Percentiles rank a stretch among this genome's conserved stretches.
phyloP scores from a whole-genome alignment of 2,113 vertebrate species.

The Picathartes gymnocephalus region DNA sequence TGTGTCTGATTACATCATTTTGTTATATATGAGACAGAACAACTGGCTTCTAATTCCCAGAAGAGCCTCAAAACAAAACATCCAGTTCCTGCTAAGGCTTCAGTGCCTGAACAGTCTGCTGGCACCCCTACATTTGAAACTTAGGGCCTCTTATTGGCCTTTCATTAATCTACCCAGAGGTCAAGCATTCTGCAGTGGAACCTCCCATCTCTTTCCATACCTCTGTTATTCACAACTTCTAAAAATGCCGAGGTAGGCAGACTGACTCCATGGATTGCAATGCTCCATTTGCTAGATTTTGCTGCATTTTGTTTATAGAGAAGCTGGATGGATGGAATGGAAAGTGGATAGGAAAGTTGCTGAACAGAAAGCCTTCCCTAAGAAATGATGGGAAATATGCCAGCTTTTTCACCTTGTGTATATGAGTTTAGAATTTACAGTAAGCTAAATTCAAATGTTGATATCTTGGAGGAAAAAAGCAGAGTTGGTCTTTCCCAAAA shows the following conservation, averaged over 20 bases:
- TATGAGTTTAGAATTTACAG: background rate
- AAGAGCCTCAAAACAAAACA: conserved; percentile 12
- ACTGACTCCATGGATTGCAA: background rate
- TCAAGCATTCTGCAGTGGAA: background rate
- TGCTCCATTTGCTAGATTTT: background rate
- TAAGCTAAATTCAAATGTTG: background rate
- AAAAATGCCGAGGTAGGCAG: background rate
- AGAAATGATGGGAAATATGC: background rate
- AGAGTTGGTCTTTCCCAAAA: background rate
- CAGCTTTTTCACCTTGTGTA: background rate
- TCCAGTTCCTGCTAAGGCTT: conserved; percentile 2
- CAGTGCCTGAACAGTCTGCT: background rate
- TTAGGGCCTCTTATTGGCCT: background rate
- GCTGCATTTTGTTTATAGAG: background rate
- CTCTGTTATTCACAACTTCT: background rate
- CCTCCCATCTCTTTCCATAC: background rate
- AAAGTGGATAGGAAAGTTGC: background rate
- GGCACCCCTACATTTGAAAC: background rate
- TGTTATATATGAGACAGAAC: conserved; percentile 23
- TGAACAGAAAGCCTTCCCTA: background rate
- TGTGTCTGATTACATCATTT: background rate
- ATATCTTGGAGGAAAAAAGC: background rate
- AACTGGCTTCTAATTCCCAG: conserved; percentile 4
- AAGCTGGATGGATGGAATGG: background rate
- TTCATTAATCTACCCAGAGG: background rate